A percentile compares a stretch with the other conserved stretches of the same genome.
These are phyloP conservation scores for Stictocephala bisonia DNA, from an alignment of 2,888 invertebrate species.

Conservation along the genomic window DNA sequence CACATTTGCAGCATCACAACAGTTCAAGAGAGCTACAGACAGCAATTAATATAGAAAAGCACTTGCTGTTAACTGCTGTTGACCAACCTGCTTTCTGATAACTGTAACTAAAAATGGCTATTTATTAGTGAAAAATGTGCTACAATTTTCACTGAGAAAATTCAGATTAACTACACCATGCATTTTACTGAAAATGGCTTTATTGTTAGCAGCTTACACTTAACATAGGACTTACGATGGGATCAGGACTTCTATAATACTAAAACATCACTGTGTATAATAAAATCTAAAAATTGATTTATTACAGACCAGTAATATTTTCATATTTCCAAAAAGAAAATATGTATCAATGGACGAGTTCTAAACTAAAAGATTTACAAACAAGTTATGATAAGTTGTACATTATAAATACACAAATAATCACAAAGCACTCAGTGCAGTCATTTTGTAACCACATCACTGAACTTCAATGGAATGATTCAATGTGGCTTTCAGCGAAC, in stretches of 20 bases:
- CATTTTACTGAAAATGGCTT: slow-evolving; percentile 35
- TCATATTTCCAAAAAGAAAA: slow-evolving; percentile 39
- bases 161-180: no score
- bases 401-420: slow-evolving; percentile 43
- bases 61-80: no score
- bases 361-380: slow-evolving; percentile 39
- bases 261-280: slow-evolving; percentile 36
- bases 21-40: no score
- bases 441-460: slow-evolving; percentile 39
- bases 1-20: no score
- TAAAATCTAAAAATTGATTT: slow-evolving; percentile 35
- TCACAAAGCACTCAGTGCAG: slow-evolving; percentile 41
- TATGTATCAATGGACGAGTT: slow-evolving; percentile 1
- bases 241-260: slow-evolving; percentile 16
- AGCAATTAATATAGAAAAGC: no score
- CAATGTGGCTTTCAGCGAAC: slow-evolving; percentile 29
- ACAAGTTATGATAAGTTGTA: slow-evolving; percentile 43
- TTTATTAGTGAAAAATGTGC: no score
- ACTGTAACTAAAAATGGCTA: no score
- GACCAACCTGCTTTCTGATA: no score
- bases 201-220: slow-evolving; percentile 19
- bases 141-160: no score
- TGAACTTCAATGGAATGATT: slow-evolving; percentile 43
- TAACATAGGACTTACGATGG: slow-evolving; percentile 30
- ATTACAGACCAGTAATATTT: slow-evolving; percentile 1